phyloP scores from a whole-genome alignment of 2,888 invertebrate species.

The Melinaea menophilus region DNA sequence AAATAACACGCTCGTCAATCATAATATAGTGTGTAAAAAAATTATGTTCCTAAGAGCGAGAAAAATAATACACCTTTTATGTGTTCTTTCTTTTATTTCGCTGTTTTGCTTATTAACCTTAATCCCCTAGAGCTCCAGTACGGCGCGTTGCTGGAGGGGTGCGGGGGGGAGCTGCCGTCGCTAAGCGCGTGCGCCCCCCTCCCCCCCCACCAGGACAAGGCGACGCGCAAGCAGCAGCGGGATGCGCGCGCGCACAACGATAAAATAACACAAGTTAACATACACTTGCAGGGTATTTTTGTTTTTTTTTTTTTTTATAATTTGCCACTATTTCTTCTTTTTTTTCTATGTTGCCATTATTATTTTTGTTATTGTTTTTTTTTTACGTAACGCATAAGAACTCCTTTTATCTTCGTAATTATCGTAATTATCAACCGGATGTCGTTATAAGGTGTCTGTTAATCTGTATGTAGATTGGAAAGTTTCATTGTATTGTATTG shows the following conservation, averaged over 20 bases:
- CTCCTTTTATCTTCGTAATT: slow-evolving; percentile 8
- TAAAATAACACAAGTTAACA: slow-evolving; percentile 87
- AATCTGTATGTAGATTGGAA: slow-evolving; percentile 12
- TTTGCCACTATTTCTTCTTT: slow-evolving; percentile 27
- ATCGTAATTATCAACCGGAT: not conserved
- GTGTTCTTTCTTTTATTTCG: slow-evolving; percentile 35
- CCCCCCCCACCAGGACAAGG: slow-evolving; percentile 80
- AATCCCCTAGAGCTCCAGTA: slow-evolving; percentile 75
- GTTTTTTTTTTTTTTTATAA: slow-evolving; percentile 41
- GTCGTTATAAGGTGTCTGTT: not conserved
- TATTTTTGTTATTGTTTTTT: slow-evolving; percentile 22
- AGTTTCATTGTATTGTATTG: slow-evolving; percentile 31
- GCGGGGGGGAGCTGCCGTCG: slow-evolving; percentile 76
- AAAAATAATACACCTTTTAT: too few species aligned
- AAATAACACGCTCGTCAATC: too few species aligned
- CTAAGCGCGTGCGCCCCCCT: slow-evolving; percentile 70
- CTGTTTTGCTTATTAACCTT: slow-evolving; percentile 43
- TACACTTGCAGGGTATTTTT: slow-evolving; percentile 89
- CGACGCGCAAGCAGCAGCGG: slow-evolving; percentile 75
- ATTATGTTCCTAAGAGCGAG: too few species aligned
- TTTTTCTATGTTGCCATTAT: slow-evolving; percentile 24
- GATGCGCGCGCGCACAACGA: slow-evolving; percentile 84
- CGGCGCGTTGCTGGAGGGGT: slow-evolving; percentile 73
- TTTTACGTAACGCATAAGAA: not conserved
- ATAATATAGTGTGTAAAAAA: too few species aligned